Percentiles rank a stretch among this genome's conserved stretches.
Conservation (phyloP, 37 sponge, comb jelly and placozoan genomes). For the Ephydatia muelleri region DNA sequence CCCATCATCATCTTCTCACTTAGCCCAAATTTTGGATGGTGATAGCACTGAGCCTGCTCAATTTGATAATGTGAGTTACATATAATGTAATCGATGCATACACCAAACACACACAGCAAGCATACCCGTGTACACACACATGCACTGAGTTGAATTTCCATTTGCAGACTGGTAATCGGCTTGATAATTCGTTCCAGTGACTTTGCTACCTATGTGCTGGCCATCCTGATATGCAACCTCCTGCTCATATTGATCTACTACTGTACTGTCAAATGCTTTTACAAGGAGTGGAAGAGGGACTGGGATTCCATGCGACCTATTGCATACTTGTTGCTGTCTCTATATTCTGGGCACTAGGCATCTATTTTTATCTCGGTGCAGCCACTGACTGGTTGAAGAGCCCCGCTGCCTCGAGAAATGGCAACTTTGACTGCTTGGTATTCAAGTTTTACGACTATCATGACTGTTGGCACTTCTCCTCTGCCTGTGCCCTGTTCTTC, state of each 20-base stretch:
- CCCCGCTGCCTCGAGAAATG: conserved; percentile 50
- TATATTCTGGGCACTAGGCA: conserved; percentile 33
- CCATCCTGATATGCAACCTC: conserved; percentile 47
- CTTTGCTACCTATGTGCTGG: conserved; percentile 51
- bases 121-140: conserved; percentile 12
- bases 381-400: background rate
- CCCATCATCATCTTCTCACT: background rate
- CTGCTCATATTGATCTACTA: conserved; percentile 34
- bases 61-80: conserved; percentile 19
- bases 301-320: conserved; percentile 22
- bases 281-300: background rate
- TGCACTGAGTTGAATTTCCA: background rate
- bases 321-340: conserved; percentile 15
- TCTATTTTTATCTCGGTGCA: conserved; percentile 11
- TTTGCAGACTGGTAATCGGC: conserved; percentile 16
- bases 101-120: background rate
- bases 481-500: conserved; percentile 84
- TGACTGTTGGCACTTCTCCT: conserved; percentile 85
- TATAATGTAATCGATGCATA: no score
- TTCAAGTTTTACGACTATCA: conserved; percentile 78
- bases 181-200: conserved; percentile 20
- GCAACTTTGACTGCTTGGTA: conserved; percentile 53
- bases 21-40: conserved; percentile 37
- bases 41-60: conserved; percentile 17
- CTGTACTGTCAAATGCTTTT: conserved; percentile 28